Percentiles rank a stretch among this genome's conserved stretches.
Conservation (phyloP, 2,888 invertebrate genomes). For the Dexiosoma caninum region DNA sequence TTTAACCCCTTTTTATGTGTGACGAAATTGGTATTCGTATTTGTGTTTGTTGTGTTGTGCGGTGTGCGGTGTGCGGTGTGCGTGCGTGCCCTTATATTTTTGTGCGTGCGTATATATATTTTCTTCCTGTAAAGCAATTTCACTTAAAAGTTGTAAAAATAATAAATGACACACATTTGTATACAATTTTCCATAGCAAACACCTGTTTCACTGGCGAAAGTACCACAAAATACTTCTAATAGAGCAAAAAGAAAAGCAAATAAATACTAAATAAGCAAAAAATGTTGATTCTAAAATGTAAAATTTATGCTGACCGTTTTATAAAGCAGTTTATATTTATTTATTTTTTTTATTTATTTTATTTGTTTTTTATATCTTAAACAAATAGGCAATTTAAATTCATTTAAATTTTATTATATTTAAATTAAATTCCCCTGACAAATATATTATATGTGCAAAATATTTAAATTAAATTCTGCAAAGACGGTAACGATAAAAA, state of each 20-base stretch:
- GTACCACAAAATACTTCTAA: background rate
- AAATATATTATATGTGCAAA: background rate
- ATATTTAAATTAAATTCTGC: slow-evolving; percentile 18
- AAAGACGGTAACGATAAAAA: background rate
- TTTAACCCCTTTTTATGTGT: slow-evolving; percentile 21
- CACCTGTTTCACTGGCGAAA: slow-evolving; percentile 36
- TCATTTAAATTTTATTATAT: slow-evolving; percentile 4
- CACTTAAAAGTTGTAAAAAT: slow-evolving; percentile 51
- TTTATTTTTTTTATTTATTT: background rate
- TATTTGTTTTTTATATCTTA: too few relatives aligned
- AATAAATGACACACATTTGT: slow-evolving; percentile 60
- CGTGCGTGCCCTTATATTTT: background rate
- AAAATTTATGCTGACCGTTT: slow-evolving; percentile 54
- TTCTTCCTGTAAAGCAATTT: slow-evolving; percentile 41
- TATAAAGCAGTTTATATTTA: background rate
- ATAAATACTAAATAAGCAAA: background rate
- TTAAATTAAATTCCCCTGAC: background rate
- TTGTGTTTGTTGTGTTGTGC: background rate
- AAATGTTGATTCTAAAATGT: slow-evolving; percentile 1
- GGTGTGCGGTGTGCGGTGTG: too few relatives aligned
- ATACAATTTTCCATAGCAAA: slow-evolving; percentile 30
- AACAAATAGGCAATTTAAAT: slow-evolving; percentile 37
- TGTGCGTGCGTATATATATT: background rate
- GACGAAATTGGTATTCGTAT: background rate
- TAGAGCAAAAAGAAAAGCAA: background rate